Evolutionary conservation across 2,888 invertebrate species (phyloP).

Genomic region (Augiades crinisus): DNA sequence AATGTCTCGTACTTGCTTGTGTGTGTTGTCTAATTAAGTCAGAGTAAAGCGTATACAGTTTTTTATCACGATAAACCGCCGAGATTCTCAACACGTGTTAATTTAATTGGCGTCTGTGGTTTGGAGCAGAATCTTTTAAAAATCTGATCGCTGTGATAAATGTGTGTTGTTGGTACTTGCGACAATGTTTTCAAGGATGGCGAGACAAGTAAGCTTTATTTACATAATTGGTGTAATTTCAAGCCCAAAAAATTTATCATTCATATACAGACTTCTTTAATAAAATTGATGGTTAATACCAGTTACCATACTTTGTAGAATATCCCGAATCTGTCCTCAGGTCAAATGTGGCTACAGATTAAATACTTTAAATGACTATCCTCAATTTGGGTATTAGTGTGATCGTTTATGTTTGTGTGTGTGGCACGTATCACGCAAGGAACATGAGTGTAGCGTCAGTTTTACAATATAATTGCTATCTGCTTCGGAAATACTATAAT

Average conservation of each 20-base stretch:
- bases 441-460: too few relatives aligned
- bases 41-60: slow-evolving; percentile 7
- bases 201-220: neutral
- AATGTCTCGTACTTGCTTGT: neutral
- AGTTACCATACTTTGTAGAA: too few relatives aligned
- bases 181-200: neutral
- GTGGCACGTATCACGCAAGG: too few relatives aligned
- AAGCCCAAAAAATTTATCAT: too few relatives aligned
- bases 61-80: slow-evolving; percentile 20
- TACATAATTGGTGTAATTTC: neutral
- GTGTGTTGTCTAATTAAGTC: slow-evolving; percentile 10
- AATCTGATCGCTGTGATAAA: slow-evolving; percentile 12
- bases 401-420: too few relatives aligned
- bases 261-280: too few relatives aligned
- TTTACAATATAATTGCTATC: too few relatives aligned
- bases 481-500: too few relatives aligned
- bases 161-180: neutral
- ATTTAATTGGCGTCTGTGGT: slow-evolving; percentile 13
- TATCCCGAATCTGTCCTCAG: too few relatives aligned
- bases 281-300: neutral
- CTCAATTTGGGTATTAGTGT: too few relatives aligned
- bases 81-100: slow-evolving; percentile 32
- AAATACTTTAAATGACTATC: neutral
- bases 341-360: neutral
- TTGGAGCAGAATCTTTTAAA: slow-evolving; percentile 2